Evolutionary conservation across 2,113 vertebrate species (phyloP).

Genomic region (Rhineura floridana): DNA sequence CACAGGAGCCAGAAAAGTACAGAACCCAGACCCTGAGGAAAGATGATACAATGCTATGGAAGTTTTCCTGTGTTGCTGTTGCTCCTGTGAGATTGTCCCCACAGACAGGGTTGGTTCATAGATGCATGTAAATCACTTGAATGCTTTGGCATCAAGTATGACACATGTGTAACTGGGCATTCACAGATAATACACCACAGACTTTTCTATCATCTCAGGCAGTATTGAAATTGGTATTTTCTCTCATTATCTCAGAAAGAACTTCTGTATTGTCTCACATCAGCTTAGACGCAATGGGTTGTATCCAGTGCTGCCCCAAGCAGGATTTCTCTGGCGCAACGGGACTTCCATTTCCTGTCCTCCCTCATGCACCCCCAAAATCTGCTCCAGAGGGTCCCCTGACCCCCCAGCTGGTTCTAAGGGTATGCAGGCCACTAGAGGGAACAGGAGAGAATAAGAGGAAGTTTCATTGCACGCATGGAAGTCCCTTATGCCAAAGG

Average conservation of each 20-base stretch:
- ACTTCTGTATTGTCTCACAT: background rate
- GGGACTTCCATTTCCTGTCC: no score
- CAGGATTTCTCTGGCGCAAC: no score
- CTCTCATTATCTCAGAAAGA: background rate
- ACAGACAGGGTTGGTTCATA: background rate
- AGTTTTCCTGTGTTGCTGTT: background rate
- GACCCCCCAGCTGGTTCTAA: no score
- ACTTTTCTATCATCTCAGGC: background rate
- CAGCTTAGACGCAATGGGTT: background rate
- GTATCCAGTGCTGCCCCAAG: no score
- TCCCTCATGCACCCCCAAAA: no score
- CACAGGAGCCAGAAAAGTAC: background rate
- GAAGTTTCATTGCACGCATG: no score
- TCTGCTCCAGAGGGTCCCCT: no score
- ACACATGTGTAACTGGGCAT: background rate
- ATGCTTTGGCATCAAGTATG: background rate
- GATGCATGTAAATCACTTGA: background rate
- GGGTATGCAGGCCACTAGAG: no score
- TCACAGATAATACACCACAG: background rate
- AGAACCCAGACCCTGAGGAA: background rate
- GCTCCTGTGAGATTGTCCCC: background rate
- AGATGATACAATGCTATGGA: background rate
- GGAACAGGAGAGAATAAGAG: no score
- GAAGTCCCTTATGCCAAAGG: no score
- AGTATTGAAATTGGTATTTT: background rate